Evolutionary conservation across 2,888 invertebrate genomes (phyloP).

Genomic region (Drosophila yooni): DNA sequence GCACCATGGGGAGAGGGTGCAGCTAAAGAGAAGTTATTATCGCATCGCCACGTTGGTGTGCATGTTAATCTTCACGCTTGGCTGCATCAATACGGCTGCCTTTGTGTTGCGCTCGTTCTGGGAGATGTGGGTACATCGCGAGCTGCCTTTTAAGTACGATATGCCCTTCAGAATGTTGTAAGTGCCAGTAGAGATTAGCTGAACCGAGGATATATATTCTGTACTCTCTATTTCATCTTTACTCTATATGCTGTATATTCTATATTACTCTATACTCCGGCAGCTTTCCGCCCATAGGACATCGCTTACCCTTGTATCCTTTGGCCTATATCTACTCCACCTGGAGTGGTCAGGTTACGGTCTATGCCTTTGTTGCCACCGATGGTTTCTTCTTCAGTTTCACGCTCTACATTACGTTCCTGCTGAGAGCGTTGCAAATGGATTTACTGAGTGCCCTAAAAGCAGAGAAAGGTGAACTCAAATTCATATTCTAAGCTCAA

Average conservation of each 20-base stretch:
- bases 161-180: conserved; percentile 72
- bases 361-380: conserved; percentile 66
- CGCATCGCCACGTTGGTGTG: conserved; percentile 46
- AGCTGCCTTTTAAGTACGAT: conserved; percentile 60
- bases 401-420: conserved; percentile 61
- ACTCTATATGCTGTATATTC: too few species aligned
- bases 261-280: background rate
- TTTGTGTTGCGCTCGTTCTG: conserved; percentile 66
- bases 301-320: conserved; percentile 60
- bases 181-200: conserved; percentile 9
- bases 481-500: background rate
- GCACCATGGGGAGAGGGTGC: background rate
- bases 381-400: conserved; percentile 71
- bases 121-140: conserved; percentile 60
- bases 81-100: conserved; percentile 61
- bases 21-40: conserved; percentile 46
- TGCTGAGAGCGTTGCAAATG: conserved; percentile 45
- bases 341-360: conserved; percentile 71
- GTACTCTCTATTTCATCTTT: too few species aligned
- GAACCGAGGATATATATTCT: background rate
- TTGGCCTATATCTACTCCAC: conserved; percentile 63
- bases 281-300: conserved; percentile 56
- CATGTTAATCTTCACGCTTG: conserved; percentile 65
- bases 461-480: conserved; percentile 28
- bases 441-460: conserved; percentile 46